Conservation (phyloP, 1,140 invertebrate species). For the Drosophila ohnishii region DNA sequence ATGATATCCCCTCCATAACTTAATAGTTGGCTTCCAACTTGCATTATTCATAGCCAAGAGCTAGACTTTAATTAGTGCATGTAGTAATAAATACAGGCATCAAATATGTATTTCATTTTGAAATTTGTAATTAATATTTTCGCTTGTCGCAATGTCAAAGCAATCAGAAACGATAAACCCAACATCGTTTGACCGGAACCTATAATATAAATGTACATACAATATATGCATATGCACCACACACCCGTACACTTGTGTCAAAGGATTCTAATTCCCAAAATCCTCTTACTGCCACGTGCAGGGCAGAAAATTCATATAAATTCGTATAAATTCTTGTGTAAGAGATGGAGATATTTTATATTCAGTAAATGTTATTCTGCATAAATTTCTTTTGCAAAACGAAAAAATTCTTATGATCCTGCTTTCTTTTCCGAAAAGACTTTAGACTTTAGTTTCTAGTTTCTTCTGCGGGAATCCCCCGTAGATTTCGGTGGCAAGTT, state of each 20-base stretch:
- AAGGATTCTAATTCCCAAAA: slow-evolving; percentile 3
- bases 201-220: background rate
- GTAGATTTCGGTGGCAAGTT: slow-evolving; percentile 16
- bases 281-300: slow-evolving; percentile 2
- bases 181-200: background rate
- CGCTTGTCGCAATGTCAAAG: slow-evolving; percentile 3
- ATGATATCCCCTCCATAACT: background rate
- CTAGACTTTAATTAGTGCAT: slow-evolving; percentile 1
- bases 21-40: background rate
- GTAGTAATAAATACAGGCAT: background rate
- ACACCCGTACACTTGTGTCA: background rate
- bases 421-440: background rate
- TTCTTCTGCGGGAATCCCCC: background rate
- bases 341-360: background rate
- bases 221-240: too few relatives aligned
- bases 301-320: background rate
- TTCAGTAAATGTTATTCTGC: slow-evolving; percentile 1
- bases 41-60: background rate
- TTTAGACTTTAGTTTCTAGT: slow-evolving; percentile 1
- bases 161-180: slow-evolving; percentile 4
- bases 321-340: too few relatives aligned
- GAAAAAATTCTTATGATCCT: background rate
- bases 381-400: background rate
- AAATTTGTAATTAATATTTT: slow-evolving; percentile 18
- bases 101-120: slow-evolving; percentile 8